Evolutionary conservation across 2,888 invertebrate species (phyloP), one percentile per base, ranked within the genome.

Genomic region (Drosophila anceps): DNA sequence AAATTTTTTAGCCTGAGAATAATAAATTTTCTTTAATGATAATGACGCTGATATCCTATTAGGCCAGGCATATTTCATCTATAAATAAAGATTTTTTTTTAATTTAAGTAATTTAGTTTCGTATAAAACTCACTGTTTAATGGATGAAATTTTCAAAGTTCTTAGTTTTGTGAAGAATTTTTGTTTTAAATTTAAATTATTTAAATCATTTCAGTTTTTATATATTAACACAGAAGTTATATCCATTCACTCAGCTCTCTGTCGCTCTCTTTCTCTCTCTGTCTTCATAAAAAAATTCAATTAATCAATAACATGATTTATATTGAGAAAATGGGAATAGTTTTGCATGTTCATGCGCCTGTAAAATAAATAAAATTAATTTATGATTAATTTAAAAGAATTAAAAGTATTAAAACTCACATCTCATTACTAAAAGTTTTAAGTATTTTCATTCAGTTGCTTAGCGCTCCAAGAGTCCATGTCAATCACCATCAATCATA

Each of bases 401-500:
- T n/a, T n/a, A n/a, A n/a, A 44, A 4, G 31, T 46, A 15, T 2
- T 4, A 4, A 5, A 48, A 29, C 31, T 50, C 4, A 51, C 18
- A 31, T 6, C 6, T 53, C n/a, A n/a, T 15, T 24, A 10, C 6
- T 48, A n/a, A 7, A 37, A 24, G 15, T 24, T 37, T 9, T 4
- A 2, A 27, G n/a, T 48, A 29, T 48, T 29, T 29, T 48, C 24
- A 46, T 15, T 0, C 15, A 55, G 46, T 44, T 46, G 5, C 35
- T 18, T 7, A 59, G 46, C 59, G 18, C 15, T 13, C 29, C 4
- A 18, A 12, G 1, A 18, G 6, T 6, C 15, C 48, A 29, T 48
- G 35, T 58, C 48, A 39, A 59, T 59, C 46, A 48, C 37, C 39
- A 37, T 59, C 59, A 48, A n/a, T 48, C 59, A 48, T 15, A n/a